These are phyloP conservation scores for Eriocheir sinensis DNA, from an alignment of 1,140 invertebrate species.

Conservation along the genomic window DNA sequence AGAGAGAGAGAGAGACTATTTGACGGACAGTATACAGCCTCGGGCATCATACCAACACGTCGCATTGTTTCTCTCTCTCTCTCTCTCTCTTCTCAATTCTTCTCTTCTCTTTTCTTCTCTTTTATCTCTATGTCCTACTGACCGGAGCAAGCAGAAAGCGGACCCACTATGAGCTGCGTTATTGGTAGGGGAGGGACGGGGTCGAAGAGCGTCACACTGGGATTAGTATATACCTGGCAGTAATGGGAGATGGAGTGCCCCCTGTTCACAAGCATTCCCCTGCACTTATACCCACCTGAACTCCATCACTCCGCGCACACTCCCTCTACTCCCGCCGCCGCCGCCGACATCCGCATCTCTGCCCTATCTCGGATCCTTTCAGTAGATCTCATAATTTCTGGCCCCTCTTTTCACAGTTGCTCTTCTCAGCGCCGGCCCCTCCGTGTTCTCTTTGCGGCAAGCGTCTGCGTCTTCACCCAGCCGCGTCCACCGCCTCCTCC, in stretches of 20 bases:
- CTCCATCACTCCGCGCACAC: not conserved
- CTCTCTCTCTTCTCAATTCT: no score
- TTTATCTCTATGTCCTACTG: not conserved
- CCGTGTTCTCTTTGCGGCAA: not conserved
- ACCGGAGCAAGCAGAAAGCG: not conserved
- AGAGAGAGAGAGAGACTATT: not conserved
- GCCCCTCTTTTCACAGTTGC: not conserved
- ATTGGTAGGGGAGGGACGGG: no score
- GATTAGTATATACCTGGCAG: not conserved
- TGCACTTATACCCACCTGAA: not conserved
- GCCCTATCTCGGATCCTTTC: not conserved
- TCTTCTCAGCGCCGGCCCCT: not conserved
- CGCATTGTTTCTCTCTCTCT: no score
- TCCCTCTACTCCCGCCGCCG: not conserved
- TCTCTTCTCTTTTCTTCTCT: not conserved
- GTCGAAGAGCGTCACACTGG: not conserved
- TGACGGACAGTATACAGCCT: no score
- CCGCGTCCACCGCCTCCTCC: not conserved
- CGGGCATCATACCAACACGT: not conserved
- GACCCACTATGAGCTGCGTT: not conserved
- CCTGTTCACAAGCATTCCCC: not conserved
- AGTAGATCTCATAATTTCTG: not conserved
- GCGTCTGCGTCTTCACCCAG: not conserved
- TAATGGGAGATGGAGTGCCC: constrained; percentile 1
- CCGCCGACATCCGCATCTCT: not conserved